These are phyloP conservation scores for Mesocentrotus franciscanus DNA, from an alignment of 53 echinoderm and acorn worm species.

Conservation along the genomic window DNA sequence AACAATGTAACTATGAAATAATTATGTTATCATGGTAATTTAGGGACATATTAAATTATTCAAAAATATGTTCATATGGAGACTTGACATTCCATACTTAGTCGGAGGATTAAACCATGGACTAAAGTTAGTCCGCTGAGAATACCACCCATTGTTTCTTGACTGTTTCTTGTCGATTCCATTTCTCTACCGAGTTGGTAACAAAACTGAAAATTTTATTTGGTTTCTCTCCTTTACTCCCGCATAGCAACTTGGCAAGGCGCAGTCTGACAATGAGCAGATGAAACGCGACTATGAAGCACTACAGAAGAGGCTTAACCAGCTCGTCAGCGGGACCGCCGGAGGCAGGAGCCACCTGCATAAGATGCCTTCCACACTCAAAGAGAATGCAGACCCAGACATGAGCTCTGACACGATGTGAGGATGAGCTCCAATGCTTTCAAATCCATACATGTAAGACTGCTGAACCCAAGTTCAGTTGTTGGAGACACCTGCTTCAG, in stretches of 20 bases:
- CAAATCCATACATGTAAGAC: constrained; percentile 6
- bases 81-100: no score
- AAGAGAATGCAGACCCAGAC: constrained; percentile 26
- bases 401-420: constrained; percentile 17
- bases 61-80: no score
- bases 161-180: neutral
- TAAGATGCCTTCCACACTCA: constrained; percentile 28
- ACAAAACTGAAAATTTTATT: neutral
- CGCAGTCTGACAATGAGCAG: constrained; percentile 48
- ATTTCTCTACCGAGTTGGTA: neutral
- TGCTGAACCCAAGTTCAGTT: neutral
- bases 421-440: constrained; percentile 4
- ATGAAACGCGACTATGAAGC: constrained; percentile 68
- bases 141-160: no score
- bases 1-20: no score
- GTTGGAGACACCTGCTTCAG: no score
- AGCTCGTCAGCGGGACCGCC: neutral
- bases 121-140: no score
- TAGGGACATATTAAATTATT: no score
- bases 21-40: no score
- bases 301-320: constrained; percentile 20
- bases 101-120: no score
- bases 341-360: neutral
- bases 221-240: neutral
- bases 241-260: constrained; percentile 72